phyloP scores from a whole-genome alignment of 2,797 vertebrate species.

The Pelobates cultripes region DNA sequence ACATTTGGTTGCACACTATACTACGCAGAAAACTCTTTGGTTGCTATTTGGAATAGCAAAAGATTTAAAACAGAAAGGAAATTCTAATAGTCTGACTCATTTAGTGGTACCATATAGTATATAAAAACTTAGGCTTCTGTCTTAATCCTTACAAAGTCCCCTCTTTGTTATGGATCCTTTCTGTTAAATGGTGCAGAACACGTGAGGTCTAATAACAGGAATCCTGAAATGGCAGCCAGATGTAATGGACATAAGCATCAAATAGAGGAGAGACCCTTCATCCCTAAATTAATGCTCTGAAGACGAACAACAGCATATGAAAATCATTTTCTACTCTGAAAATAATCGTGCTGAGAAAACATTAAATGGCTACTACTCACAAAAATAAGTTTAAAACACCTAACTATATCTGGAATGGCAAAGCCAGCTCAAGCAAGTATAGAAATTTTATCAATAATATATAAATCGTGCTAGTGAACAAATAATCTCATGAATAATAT shows the following conservation, averaged over 20 bases:
- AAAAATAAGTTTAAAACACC: too few species aligned
- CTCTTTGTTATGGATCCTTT: slow-evolving; percentile 9
- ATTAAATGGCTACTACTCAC: too few species aligned
- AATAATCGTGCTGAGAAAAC: too few species aligned
- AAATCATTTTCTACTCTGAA: too few species aligned
- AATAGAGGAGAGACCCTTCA: background rate
- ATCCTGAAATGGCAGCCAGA: background rate
- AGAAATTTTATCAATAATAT: too few species aligned
- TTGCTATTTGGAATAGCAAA: background rate
- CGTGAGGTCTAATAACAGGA: background rate
- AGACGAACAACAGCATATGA: too few species aligned
- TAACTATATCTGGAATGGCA: too few species aligned
- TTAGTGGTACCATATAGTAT: slow-evolving; percentile 20
- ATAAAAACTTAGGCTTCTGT: slow-evolving; percentile 15
- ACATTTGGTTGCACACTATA: too few species aligned
- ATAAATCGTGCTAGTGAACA: too few species aligned
- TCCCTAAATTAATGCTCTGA: too few species aligned
- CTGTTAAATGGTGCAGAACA: slow-evolving; percentile 16
- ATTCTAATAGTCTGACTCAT: slow-evolving; percentile 36
- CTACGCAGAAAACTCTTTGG: background rate
- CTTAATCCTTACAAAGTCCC: background rate
- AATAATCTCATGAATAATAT: too few species aligned
- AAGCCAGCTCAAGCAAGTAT: too few species aligned
- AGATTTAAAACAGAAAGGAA: slow-evolving; percentile 21
- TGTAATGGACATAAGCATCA: background rate